Evolutionary conservation across 1,140 invertebrate genomes (phyloP), one percentile per base, ranked within the genome.

Genomic region (Spodoptera frugiperda): DNA sequence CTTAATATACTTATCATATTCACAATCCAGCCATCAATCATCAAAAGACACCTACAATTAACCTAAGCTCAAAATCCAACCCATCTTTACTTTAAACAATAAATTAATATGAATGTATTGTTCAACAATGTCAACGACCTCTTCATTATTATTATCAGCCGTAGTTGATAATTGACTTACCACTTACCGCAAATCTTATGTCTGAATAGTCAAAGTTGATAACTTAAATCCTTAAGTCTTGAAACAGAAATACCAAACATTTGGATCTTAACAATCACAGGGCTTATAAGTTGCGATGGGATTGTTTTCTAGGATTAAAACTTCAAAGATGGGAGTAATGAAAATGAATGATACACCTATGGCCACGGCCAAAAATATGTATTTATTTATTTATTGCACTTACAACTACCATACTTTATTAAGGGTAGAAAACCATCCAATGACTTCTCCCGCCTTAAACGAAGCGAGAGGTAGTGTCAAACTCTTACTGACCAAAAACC

Each of bases 121-220:
- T 59, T 39, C n/a, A 59, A 9, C n/a, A 14, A 59, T 9, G 30
- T 59, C 55, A 59, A 68, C 14, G 55, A 1, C n/a, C 55, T 59
- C 6, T 59, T 39, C 2, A 57, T 57, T 21, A 57, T 30, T 30
- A 14, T 57, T 57, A 55, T 55, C 54, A 57, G 30, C 9, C 30
- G 3, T 3, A 55, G 53, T 55, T 57, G 33, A 33, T 59, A 25
- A 57, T 57, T 30, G 30, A 59, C 30, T 19, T 54, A 54, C 51
- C 51, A 54, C 51, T 59, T n/a, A n/a, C 25, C 55, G 11, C 55
- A 33, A 59, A 25, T 59, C 30, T 59, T 59, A 30, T 33, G 14
- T 59, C 12, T 59, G 6, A 33, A n/a, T 59, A 15, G 33, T 5
- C 25, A 9, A 59, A 59, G 30, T 33, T 59, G 6, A 55, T 11